Conservation (phyloP, 2,113 vertebrate genomes). For the Rostratula benghalensis region DNA sequence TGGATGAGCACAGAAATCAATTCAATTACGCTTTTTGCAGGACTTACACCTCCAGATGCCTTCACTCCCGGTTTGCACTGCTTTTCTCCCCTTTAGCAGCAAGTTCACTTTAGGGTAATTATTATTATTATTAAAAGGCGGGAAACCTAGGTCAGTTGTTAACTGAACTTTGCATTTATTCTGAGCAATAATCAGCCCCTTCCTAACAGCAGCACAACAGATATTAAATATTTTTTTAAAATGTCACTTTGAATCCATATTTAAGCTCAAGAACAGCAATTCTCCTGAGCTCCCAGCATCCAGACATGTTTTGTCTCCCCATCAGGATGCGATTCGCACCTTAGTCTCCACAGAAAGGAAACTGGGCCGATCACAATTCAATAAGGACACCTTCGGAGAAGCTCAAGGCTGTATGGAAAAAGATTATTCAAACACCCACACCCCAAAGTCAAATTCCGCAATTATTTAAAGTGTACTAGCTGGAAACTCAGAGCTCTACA, state of each 20-base stretch:
- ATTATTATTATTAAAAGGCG: not conserved
- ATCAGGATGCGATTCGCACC: not conserved
- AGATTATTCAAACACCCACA: not conserved
- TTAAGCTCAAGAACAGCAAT: not conserved
- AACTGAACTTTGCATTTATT: not conserved
- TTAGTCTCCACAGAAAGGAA: not conserved
- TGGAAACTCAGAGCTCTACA: not conserved
- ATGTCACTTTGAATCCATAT: not conserved
- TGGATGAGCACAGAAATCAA: not conserved
- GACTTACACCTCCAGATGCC: not conserved
- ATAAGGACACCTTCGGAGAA: not conserved
- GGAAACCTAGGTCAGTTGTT: not conserved
- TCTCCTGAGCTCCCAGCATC: not conserved
- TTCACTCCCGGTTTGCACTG: not conserved
- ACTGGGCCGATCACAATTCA: not conserved
- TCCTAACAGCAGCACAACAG: not conserved
- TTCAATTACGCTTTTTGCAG: not conserved
- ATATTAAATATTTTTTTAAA: not conserved
- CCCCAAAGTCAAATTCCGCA: not conserved
- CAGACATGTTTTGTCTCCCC: not conserved
- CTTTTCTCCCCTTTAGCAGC: not conserved
- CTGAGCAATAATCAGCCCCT: not conserved
- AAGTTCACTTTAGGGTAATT: not conserved
- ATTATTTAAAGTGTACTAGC: not conserved
- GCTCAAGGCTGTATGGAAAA: not conserved